Percentiles rank a stretch among this genome's conserved stretches.
Evolutionary conservation across 2,888 invertebrate genomes (phyloP).

Genomic region (Hemaris fuciformis): DNA sequence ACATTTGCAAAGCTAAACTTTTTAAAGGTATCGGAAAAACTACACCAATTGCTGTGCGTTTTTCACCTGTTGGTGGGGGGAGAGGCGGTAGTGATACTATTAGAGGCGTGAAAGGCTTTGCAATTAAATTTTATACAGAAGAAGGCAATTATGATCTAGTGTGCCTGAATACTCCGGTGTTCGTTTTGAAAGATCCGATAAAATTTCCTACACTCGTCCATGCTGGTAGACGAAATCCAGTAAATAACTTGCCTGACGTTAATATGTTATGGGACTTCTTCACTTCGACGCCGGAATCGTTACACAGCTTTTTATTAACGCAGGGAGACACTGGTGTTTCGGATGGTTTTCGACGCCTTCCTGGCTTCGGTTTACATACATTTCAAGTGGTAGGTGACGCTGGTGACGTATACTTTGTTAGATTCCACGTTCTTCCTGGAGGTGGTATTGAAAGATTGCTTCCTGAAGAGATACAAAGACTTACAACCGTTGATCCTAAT

Average conservation of each 20-base stretch:
- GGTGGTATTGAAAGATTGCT: conserved; percentile 90
- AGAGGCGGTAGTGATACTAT: conserved; percentile 92
- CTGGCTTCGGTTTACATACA: conserved; percentile 94
- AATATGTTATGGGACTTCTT: conserved; percentile 95
- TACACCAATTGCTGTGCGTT: conserved; percentile 87
- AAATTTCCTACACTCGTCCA: conserved; percentile 93
- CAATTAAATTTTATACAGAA: conserved; percentile 94
- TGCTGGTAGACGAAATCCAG: conserved; percentile 95
- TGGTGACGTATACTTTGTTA: conserved; percentile 87
- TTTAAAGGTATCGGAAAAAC: conserved; percentile 88
- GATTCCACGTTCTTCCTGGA: conserved; percentile 94
- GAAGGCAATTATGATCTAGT: conserved; percentile 95
- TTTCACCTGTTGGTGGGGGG: conserved; percentile 89
- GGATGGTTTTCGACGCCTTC: conserved; percentile 93
- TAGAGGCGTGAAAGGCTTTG: conserved; percentile 92
- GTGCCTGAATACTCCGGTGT: conserved; percentile 92
- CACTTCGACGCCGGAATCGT: conserved; percentile 88
- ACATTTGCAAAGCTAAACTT: conserved; percentile 87
- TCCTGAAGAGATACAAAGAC: conserved; percentile 68
- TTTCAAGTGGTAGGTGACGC: conserved; percentile 91
- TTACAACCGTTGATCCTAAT: conserved; percentile 89
- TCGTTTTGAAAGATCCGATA: conserved; percentile 91
- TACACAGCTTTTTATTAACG: conserved; percentile 88
- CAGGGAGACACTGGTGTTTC: conserved; percentile 94
- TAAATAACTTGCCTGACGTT: conserved; percentile 89